Evolutionary conservation across 2,888 invertebrate genomes (phyloP).

Genomic region (Pachymerium ferrugineum): DNA sequence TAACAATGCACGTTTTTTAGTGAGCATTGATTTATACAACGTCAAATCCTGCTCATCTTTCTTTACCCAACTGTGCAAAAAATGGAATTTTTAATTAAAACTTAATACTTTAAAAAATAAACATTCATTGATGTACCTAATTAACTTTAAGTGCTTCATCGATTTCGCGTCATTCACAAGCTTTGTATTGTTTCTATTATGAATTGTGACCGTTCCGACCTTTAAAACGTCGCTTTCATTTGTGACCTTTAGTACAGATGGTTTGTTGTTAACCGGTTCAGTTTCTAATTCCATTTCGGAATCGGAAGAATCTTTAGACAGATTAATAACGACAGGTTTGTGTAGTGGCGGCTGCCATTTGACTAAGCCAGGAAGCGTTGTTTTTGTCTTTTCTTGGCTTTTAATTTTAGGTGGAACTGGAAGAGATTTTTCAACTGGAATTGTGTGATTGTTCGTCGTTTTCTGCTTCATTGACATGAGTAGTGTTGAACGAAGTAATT

Average conservation of each 20-base stretch:
- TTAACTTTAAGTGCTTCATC: not conserved
- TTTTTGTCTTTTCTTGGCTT: not conserved
- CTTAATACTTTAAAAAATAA: not conserved
- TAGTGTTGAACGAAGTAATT: not conserved
- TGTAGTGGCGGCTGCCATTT: conserved; percentile 33
- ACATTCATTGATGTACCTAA: not conserved
- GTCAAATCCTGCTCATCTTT: conserved; percentile 5
- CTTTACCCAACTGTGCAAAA: not conserved
- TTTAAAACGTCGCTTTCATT: not conserved
- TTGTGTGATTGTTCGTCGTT: not conserved
- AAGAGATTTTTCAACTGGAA: not conserved
- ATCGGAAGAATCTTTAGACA: conserved; percentile 35
- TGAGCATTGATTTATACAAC: not conserved
- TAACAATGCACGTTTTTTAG: not conserved
- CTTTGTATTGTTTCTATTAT: not conserved
- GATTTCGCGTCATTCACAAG: not conserved
- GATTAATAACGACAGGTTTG: conserved; percentile 35
- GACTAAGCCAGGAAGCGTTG: not conserved
- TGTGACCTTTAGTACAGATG: not conserved
- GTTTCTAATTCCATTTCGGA: conserved; percentile 32
- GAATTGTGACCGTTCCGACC: not conserved
- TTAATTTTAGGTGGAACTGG: not conserved
- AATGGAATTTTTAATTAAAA: not conserved
- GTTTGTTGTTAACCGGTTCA: not conserved
- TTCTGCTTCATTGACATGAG: not conserved